Conservation (phyloP, 2,797 vertebrate genomes). For the Babyrousa celebensis region DNA sequence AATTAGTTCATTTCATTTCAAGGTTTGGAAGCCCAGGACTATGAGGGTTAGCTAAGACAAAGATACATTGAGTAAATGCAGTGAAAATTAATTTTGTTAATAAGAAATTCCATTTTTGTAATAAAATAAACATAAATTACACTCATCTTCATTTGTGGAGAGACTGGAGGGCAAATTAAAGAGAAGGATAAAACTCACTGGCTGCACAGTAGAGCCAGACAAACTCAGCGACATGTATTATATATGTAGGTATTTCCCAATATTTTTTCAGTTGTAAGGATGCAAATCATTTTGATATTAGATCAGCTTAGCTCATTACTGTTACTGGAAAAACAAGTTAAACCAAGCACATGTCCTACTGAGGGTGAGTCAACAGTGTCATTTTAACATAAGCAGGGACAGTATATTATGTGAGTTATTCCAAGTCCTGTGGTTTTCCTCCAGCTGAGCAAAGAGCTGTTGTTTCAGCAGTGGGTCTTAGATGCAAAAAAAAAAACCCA, state of each 20-base stretch:
- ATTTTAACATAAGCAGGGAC: conserved; percentile 69
- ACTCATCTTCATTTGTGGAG: neutral
- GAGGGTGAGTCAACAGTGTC: conserved; percentile 80
- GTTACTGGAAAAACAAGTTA: conserved; percentile 83
- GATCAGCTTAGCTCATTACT: conserved; percentile 66
- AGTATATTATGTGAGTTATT: conserved; percentile 70
- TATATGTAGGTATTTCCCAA: conserved; percentile 4
- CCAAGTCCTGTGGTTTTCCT: conserved; percentile 82
- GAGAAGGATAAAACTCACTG: conserved; percentile 5
- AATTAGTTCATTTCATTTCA: conserved; percentile 25
- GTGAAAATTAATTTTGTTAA: conserved; percentile 47
- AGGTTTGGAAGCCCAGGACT: conserved; percentile 26
- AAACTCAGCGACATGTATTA: neutral
- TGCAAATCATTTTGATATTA: conserved; percentile 68
- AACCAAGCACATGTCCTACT: conserved; percentile 67
- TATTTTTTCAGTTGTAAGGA: conserved; percentile 67
- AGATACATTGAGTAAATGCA: conserved; percentile 6
- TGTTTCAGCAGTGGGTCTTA: conserved; percentile 71
- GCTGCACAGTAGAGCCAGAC: neutral
- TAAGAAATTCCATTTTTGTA: conserved; percentile 68
- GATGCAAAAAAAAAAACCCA: neutral
- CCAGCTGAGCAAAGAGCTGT: conserved; percentile 85
- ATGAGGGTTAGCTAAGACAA: neutral
- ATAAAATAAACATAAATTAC: conserved; percentile 7
- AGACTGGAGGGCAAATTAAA: conserved; percentile 34